Percentiles rank a stretch among this genome's conserved stretches.
phyloP scores from a whole-genome alignment of 2,113 vertebrate species.

The Asarcornis scutulata region DNA sequence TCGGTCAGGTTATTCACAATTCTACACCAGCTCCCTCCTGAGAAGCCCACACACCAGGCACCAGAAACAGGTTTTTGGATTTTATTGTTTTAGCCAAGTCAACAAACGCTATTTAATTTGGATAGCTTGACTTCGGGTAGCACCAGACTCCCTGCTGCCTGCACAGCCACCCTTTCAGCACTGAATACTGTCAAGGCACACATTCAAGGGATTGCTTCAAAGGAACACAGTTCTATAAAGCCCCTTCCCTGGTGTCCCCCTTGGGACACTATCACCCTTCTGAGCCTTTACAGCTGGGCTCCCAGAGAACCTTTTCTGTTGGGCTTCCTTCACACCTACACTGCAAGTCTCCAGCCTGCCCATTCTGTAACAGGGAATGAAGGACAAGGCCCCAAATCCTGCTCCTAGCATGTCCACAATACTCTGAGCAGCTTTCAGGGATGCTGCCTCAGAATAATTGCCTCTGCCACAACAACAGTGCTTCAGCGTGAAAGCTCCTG shows the following conservation, averaged over 20 bases:
- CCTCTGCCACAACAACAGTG: neutral
- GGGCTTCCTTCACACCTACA: neutral
- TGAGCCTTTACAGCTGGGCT: neutral
- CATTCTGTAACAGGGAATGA: neutral
- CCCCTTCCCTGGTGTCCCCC: accelerated
- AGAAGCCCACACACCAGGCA: neutral
- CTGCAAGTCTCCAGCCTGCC: accelerated
- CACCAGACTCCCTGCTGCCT: neutral
- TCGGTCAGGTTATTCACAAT: accelerated
- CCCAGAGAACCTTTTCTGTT: neutral
- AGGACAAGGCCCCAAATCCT: neutral
- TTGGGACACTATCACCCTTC: neutral
- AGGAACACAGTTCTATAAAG: accelerated
- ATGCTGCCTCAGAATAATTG: neutral
- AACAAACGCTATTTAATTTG: neutral
- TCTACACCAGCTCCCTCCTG: neutral
- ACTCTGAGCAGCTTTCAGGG: neutral
- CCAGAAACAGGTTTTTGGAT: neutral
- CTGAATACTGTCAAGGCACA: neutral
- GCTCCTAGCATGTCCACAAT: neutral
- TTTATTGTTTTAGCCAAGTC: constrained; percentile 31
- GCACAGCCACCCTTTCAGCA: neutral
- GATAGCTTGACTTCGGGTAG: neutral
- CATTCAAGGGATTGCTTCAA: neutral
- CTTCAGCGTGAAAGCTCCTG: neutral